A percentile compares a stretch with the other conserved stretches of the same genome.
phyloP scores from a whole-genome alignment of 2,888 invertebrate species.

The Seira ritae region DNA sequence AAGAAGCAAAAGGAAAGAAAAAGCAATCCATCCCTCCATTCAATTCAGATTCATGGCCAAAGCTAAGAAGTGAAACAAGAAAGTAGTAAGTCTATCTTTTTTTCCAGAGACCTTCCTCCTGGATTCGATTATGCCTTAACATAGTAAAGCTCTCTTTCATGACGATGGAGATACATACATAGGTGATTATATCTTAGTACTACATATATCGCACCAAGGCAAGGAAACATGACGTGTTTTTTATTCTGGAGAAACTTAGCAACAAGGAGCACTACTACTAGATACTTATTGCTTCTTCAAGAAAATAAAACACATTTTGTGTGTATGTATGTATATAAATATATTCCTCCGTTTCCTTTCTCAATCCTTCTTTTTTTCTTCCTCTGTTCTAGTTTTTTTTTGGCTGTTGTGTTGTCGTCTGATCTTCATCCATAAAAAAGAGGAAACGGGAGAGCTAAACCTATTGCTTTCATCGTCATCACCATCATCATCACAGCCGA shows the following conservation, averaged over 20 bases:
- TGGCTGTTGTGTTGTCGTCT: background rate
- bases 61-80: background rate
- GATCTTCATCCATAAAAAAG: background rate
- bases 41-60: constrained; percentile 22
- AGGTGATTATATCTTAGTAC: background rate
- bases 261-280: background rate
- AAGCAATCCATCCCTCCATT: constrained; percentile 1
- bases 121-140: constrained; percentile 8
- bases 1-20: no score
- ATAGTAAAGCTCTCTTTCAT: constrained; percentile 18
- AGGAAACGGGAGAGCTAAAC: no score
- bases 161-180: background rate
- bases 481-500: no score
- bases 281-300: constrained; percentile 18
- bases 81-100: background rate
- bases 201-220: background rate
- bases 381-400: constrained; percentile 15
- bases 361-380: background rate
- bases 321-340: no score
- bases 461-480: background rate
- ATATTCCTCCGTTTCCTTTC: background rate
- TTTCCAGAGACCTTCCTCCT: constrained; percentile 4
- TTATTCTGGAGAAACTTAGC: background rate
- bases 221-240: background rate
- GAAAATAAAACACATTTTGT: constrained; percentile 6